phyloP scores from a whole-genome alignment of 2,888 invertebrate genomes.

The Metacarcinus magister region DNA sequence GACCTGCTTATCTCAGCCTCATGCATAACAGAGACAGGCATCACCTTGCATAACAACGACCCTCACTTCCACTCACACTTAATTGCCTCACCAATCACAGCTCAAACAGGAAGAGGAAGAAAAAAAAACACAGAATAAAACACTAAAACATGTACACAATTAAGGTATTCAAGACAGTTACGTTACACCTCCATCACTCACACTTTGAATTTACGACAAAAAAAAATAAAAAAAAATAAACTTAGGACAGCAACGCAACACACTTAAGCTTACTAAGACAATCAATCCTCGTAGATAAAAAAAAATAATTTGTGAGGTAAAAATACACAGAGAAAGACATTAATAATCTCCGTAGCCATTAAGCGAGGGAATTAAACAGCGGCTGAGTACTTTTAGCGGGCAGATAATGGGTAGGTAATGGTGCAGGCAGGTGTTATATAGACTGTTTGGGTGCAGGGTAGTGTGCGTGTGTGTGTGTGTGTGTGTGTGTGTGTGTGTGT shows the following conservation, averaged over 20 bases:
- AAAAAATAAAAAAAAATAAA: not conserved
- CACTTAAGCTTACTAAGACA: not conserved
- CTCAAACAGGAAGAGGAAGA: not conserved
- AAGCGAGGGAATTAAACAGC: not conserved
- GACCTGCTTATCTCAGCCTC: not conserved
- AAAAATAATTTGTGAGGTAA: not conserved
- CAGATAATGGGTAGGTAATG: not conserved
- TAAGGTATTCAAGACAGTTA: not conserved
- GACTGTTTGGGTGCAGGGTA: not conserved
- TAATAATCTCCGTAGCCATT: not conserved
- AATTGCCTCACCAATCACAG: not conserved
- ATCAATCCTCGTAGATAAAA: not conserved
- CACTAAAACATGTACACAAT: not conserved
- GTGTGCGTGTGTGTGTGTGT: not conserved
- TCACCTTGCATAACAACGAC: not conserved
- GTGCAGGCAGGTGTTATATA: not conserved
- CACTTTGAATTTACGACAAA: not conserved
- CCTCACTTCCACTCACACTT: not conserved
- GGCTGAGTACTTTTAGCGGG: not conserved
- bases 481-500: constrained; percentile 15
- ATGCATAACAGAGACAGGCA: not conserved
- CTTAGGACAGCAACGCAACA: not conserved
- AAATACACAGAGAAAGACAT: not conserved
- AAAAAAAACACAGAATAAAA: not conserved
- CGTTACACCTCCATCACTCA: too few species aligned